phyloP scores from a whole-genome alignment of 2,797 vertebrate genomes.

The Tachyglossus aculeatus region DNA sequence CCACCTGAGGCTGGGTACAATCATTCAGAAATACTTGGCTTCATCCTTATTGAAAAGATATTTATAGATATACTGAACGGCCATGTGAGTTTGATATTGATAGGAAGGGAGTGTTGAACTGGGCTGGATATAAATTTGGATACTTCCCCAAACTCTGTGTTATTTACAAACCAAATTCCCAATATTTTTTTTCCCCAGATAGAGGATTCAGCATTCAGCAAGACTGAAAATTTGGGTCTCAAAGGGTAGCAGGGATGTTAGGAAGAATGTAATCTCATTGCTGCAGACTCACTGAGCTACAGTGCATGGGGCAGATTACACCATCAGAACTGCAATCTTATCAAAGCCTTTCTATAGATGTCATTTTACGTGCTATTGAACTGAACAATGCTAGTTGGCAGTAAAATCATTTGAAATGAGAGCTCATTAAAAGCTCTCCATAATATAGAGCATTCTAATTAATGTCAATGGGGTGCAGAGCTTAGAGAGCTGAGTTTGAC shows the following conservation, averaged over 20 bases:
- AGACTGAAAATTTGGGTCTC: too few relatives aligned
- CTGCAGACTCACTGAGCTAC: slow-evolving; percentile 12
- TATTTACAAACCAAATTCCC: slow-evolving; percentile 34
- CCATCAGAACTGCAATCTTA: slow-evolving; percentile 62
- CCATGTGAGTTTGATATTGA: slow-evolving; percentile 44
- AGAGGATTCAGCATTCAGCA: too few relatives aligned
- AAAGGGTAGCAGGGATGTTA: too few relatives aligned
- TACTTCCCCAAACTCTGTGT: slow-evolving; percentile 23
- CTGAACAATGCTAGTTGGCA: slow-evolving; percentile 74
- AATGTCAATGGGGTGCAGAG: slow-evolving; percentile 77
- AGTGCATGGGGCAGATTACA: slow-evolving; percentile 42
- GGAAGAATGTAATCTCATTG: slow-evolving; percentile 29
- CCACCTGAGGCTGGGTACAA: slow-evolving; percentile 38
- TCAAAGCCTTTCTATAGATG: slow-evolving; percentile 70
- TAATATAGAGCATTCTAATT: slow-evolving; percentile 82
- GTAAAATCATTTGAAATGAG: slow-evolving; percentile 77
- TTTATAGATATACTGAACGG: slow-evolving; percentile 50
- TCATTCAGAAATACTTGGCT: slow-evolving; percentile 48
- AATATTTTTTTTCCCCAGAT: too few relatives aligned
- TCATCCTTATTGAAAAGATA: slow-evolving; percentile 59
- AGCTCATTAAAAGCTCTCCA: slow-evolving; percentile 77
- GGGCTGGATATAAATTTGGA: slow-evolving; percentile 13
- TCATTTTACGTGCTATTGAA: slow-evolving; percentile 77
- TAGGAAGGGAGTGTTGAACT: slow-evolving; percentile 31
- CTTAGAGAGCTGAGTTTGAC: slow-evolving; percentile 73